Percentiles rank a stretch among this genome's conserved stretches.
phyloP scores from a whole-genome alignment of 2,113 vertebrate genomes.

The Cariama cristata region DNA sequence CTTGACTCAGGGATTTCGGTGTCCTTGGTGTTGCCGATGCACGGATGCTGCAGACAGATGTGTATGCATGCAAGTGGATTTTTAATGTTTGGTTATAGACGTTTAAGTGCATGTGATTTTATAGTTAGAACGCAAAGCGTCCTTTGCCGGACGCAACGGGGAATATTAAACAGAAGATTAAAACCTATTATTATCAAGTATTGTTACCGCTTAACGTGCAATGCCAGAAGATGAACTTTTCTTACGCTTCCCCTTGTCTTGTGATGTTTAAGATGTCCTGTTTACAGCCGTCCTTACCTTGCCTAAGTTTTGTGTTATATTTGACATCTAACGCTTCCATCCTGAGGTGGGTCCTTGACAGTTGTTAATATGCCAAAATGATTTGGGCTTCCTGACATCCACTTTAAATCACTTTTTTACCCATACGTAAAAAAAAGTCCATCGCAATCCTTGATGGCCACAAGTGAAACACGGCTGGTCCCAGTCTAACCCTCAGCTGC shows the following conservation, averaged over 20 bases:
- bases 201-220: neutral
- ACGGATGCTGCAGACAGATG: neutral
- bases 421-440: neutral
- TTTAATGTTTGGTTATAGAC: neutral
- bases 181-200: neutral
- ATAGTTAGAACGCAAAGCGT: neutral
- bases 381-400: constrained; percentile 46
- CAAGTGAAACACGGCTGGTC: neutral
- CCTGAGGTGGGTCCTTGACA: constrained; percentile 36
- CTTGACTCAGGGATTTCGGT: neutral
- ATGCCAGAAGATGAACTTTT: neutral
- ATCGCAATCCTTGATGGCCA: neutral
- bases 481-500: neutral
- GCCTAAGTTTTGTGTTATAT: neutral
- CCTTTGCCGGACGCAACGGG: neutral
- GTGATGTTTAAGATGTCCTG: neutral
- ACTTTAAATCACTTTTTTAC: constrained; percentile 34
- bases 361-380: constrained; percentile 47
- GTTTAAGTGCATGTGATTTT: neutral
- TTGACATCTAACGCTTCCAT: constrained; percentile 2
- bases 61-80: neutral
- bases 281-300: neutral
- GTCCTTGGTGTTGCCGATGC: accelerated
- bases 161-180: neutral
- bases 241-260: neutral